phyloP scores from a whole-genome alignment of 2,888 invertebrate species.

The Andrena chrysosceles region DNA sequence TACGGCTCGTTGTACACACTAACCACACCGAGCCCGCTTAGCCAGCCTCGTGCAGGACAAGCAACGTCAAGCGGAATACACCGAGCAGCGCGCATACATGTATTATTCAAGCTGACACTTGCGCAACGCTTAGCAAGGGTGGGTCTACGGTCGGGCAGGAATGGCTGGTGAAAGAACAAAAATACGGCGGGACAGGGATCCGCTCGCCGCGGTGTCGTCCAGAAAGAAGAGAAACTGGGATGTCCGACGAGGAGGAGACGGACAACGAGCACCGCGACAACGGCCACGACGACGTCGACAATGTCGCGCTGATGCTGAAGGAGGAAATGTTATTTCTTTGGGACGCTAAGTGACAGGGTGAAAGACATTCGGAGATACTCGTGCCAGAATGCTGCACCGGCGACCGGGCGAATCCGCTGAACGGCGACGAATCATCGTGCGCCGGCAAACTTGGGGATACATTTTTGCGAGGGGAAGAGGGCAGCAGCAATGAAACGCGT shows the following conservation, averaged over 20 bases:
- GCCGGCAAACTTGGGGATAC: conserved; percentile 25
- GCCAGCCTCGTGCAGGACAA: conserved; percentile 55
- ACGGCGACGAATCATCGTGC: conserved; percentile 33
- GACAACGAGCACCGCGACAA: conserved; percentile 35
- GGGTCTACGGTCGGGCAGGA: conserved; percentile 56
- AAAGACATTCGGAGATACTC: conserved; percentile 78
- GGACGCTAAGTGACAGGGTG: conserved; percentile 80
- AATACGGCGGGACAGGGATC: conserved; percentile 62
- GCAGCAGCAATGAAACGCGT: conserved; percentile 10
- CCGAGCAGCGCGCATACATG: conserved; percentile 76
- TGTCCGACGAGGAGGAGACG: conserved; percentile 56
- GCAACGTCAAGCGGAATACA: conserved; percentile 76
- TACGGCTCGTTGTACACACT: conserved; percentile 1
- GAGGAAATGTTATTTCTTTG: conserved; percentile 80
- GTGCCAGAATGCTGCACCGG: conserved; percentile 56
- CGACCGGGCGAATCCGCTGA: conserved; percentile 42
- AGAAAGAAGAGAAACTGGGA: background rate
- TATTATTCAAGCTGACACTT: conserved; percentile 83
- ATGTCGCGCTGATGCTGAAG: conserved; percentile 60
- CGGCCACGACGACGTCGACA: conserved; percentile 50
- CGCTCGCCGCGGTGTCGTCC: conserved; percentile 50
- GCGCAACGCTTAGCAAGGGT: conserved; percentile 73
- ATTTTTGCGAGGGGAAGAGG: background rate
- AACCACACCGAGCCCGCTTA: background rate
- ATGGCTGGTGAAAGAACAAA: conserved; percentile 63